Base-by-base conservation (phyloP, 1,140 invertebrate species). In the Drosophila sucinea region DNA sequence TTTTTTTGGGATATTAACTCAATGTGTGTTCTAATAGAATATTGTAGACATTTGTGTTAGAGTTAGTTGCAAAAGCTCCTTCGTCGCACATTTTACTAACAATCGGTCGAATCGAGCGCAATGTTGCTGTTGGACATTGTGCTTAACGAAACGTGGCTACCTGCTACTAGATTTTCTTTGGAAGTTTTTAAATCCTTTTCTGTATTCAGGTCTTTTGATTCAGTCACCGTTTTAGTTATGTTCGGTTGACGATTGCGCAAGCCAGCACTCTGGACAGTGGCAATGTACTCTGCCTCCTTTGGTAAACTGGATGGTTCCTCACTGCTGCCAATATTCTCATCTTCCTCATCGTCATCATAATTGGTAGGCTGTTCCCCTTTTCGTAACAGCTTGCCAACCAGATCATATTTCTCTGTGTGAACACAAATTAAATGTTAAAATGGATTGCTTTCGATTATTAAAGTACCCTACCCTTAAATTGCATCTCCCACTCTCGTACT, bases 401-500 rank as follows among this genome's bases (percentile, higher is more conserved):
- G 95, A 41, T 98, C 96, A 92, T 99, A 99, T 93, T 97, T 98
- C 94, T 99, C 73, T 76, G 41, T 3, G 32, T 25, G 7, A 33
- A 44, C 44, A 32, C 7, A 0, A 41, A 30, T 10, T 0, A 1
- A 54, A 38, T 11, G 10, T 38, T 40, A 10, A 17, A 17, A 35
- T 10, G 3, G 27, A 8, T 55, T 11, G 25, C 35, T n/a, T 17
- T n/a, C n/a, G 11, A 11, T 4, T 1, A 27, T 2, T 1, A 25
- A 1, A 6, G 8, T 5, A 4, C 0, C 17, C 25, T 44, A 76
- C 73, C 98, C 95, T 96, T 96, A 92, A 99, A 98, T 92, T 99
- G 98, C 93, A 96, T 96, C 92, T 99, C 98, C 98, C 98, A 99
- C 93, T 99, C 98, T 77, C 94, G 94, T 1, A 99, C 95, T 35